These are phyloP conservation scores for Omphaloscelis lunosa DNA, from an alignment of 2,888 invertebrate species.

Conservation along the genomic window DNA sequence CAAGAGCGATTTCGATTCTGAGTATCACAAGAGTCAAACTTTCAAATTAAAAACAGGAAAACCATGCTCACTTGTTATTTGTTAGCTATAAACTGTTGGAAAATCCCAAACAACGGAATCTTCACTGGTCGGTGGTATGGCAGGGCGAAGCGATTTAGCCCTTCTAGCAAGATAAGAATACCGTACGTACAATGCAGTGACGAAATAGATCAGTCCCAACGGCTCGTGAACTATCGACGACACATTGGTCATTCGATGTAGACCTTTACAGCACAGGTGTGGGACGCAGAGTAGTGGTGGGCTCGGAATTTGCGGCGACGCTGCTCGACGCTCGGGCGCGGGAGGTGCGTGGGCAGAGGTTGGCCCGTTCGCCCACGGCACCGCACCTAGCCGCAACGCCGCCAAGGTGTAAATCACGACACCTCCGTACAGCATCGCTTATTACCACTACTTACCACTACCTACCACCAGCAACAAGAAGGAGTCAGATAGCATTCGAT, in stretches of 20 bases:
- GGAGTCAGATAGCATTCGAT: constrained; percentile 28
- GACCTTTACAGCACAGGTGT: constrained; percentile 71
- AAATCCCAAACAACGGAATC: constrained; percentile 1
- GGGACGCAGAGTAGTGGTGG: constrained; percentile 75
- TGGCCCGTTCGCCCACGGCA: constrained; percentile 85
- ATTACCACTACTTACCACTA: constrained; percentile 63
- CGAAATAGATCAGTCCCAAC: background rate
- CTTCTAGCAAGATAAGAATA: background rate
- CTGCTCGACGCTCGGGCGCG: constrained; percentile 75
- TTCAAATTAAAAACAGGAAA: constrained; percentile 23
- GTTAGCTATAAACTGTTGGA: background rate
- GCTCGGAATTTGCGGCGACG: constrained; percentile 86
- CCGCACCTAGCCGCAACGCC: constrained; percentile 86
- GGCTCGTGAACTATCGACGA: constrained; percentile 29
- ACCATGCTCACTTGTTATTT: background rate
- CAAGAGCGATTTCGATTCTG: constrained; percentile 5
- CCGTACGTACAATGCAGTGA: background rate
- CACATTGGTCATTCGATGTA: constrained; percentile 43
- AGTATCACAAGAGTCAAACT: background rate
- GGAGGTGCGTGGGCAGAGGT: constrained; percentile 78
- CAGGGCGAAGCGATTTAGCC: background rate
- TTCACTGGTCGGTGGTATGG: background rate
- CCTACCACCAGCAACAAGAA: constrained; percentile 41
- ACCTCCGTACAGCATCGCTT: constrained; percentile 67
- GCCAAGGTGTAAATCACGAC: constrained; percentile 81